phyloP scores from a whole-genome alignment of 2,797 vertebrate species.

The Peromyscus aztecus region DNA sequence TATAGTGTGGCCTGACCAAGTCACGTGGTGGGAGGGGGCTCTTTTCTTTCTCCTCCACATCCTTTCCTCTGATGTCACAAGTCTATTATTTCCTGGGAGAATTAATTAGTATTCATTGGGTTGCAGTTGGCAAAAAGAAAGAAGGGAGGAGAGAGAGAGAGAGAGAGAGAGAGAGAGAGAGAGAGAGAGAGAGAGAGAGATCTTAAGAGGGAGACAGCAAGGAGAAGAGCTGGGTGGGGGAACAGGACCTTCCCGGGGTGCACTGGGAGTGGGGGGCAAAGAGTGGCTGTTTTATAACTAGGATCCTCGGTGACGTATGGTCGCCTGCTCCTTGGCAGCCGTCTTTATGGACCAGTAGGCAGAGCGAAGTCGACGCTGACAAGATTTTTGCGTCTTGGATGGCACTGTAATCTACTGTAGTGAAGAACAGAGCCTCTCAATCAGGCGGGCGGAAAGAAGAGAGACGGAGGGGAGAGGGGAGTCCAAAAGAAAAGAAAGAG shows the following conservation, averaged over 20 bases:
- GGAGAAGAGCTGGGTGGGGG: constrained; percentile 64
- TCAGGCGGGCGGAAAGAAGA: constrained; percentile 88
- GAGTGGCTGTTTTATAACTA: constrained; percentile 87
- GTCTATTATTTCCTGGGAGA: constrained; percentile 83
- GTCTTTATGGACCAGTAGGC: constrained; percentile 88
- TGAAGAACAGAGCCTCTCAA: constrained; percentile 88
- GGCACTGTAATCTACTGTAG: constrained; percentile 88
- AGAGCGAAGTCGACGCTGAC: constrained; percentile 89
- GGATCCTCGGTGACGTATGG: constrained; percentile 88
- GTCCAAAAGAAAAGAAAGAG: constrained; percentile 88
- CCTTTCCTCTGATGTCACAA: constrained; percentile 87
- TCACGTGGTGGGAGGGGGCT: constrained; percentile 84
- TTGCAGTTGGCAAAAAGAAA: constrained; percentile 73
- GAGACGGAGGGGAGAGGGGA: constrained; percentile 85
- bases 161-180: neutral
- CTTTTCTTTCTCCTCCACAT: constrained; percentile 81
- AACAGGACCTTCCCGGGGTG: constrained; percentile 52
- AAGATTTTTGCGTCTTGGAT: constrained; percentile 89
- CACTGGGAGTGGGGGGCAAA: constrained; percentile 72
- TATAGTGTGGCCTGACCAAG: constrained; percentile 71
- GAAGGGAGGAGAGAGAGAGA: constrained; percentile 28
- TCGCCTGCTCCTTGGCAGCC: constrained; percentile 87
- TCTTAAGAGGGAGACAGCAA: constrained; percentile 34
- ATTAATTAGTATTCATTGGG: constrained; percentile 88
- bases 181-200: constrained; percentile 53